These are phyloP conservation scores for Drosophila rellima DNA, from an alignment of 2,888 invertebrate genomes.

Conservation along the genomic window DNA sequence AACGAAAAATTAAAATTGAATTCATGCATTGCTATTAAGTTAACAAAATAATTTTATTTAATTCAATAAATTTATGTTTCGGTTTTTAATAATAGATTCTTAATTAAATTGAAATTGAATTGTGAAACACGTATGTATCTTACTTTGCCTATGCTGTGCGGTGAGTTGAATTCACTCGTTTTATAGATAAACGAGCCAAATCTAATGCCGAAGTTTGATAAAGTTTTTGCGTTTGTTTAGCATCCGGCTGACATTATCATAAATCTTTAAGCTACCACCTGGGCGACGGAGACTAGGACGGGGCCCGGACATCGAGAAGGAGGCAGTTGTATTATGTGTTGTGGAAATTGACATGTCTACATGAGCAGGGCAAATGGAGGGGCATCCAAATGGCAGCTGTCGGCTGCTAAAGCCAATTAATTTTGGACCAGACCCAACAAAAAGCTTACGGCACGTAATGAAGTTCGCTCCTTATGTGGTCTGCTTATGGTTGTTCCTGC, in stretches of 20 bases:
- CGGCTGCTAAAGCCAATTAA: constrained; percentile 71
- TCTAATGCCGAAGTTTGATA: constrained; percentile 67
- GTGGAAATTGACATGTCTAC: constrained; percentile 68
- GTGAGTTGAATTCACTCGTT: constrained; percentile 63
- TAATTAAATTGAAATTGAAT: constrained; percentile 12
- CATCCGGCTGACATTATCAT: constrained; percentile 66
- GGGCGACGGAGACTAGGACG: constrained; percentile 4
- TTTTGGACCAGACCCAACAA: constrained; percentile 52
- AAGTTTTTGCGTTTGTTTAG: constrained; percentile 55
- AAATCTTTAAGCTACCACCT: constrained; percentile 74
- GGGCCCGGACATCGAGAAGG: background rate
- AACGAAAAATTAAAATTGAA: too few relatives aligned
- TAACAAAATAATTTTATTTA: too few relatives aligned
- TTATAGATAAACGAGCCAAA: constrained; percentile 74
- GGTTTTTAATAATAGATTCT: background rate
- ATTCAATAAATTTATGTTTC: too few relatives aligned
- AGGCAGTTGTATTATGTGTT: background rate
- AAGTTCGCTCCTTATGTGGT: constrained; percentile 46
- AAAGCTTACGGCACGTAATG: constrained; percentile 49
- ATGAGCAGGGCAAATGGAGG: constrained; percentile 58
- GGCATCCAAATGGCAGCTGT: constrained; percentile 72
- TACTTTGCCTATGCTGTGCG: constrained; percentile 18
- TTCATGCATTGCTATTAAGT: too few relatives aligned
- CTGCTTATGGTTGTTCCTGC: background rate
- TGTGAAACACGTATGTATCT: constrained; percentile 21